Base-by-base conservation (phyloP, 1,140 invertebrate genomes). In the Lordiphosa stackelbergi region DNA sequence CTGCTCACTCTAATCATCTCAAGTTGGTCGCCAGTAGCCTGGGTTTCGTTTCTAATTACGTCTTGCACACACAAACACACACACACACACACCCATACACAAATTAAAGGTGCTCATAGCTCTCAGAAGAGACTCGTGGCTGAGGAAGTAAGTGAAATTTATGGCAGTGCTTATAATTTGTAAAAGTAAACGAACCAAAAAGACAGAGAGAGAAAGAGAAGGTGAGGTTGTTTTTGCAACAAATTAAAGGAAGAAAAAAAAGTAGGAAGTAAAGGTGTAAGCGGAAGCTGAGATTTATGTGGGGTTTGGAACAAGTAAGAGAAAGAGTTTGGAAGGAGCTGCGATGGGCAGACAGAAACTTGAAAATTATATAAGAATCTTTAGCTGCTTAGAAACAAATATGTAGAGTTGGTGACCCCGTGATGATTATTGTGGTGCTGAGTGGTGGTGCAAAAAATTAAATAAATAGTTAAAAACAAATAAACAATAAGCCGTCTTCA, bases 111-210 rank as follows among this genome's bases (percentile, higher is more conserved):
- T 46, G 43, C 43, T 46, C 24, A 31, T 31, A 31, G 28, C 28
- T 31, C 28, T 31, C 28, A 8, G 28, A 31, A 31, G 28, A 31
- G 28, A 57, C 52, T 53, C 59, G 55, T 31, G 52, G 42, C 43
- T 42, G 57, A 47, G 13, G 31, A 48, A 68, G 63, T 64, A 68
- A 77, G 65, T 69, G 63, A 81, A 83, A 81, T 81, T 81, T 83
- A 81, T 81, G 75, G 72, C 68, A 59, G 72, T 72, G 75, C 51
- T 81, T 73, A 83, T 81, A 81, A 81, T 75, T 83, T 83, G 63
- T 54, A 56, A 68, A 72, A 56, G 66, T 65, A 69, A 70, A 69
- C 43, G 58, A 16, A 51, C 53, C 62, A 51, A 34, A 51, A 31
- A 38, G 19, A 16, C n/a, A 36, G 5, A 38, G 40, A 46, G 52